phyloP scores from a whole-genome alignment of 2,113 vertebrate genomes.

The Reinhardtius hippoglossoides region DNA sequence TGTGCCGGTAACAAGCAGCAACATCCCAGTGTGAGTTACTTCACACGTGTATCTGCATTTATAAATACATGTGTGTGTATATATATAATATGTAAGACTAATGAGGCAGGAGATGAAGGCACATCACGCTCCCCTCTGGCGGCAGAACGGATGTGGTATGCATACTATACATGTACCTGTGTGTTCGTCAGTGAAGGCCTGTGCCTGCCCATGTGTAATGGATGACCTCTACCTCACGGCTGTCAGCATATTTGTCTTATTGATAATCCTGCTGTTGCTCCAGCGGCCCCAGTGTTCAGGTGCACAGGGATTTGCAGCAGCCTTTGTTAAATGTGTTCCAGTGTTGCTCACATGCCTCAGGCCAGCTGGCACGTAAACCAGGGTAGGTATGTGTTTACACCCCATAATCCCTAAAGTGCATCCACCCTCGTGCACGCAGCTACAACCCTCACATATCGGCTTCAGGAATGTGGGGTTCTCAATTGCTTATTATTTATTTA shows the following conservation, averaged over 20 bases:
- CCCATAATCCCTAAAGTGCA: constrained; percentile 16
- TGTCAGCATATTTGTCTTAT: constrained; percentile 54
- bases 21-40: neutral
- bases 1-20: neutral
- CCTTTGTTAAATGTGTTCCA: constrained; percentile 27
- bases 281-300: constrained; percentile 11
- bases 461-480: constrained; percentile 12
- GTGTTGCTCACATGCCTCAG: constrained; percentile 24
- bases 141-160: constrained; percentile 2
- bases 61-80: constrained; percentile 1
- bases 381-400: constrained; percentile 7
- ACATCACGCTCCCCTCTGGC: neutral
- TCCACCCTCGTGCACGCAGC: neutral
- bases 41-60: neutral
- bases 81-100: constrained; percentile 15
- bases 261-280: constrained; percentile 52
- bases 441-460: constrained; percentile 1
- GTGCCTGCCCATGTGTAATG: constrained; percentile 19
- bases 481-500: constrained; percentile 24
- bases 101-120: constrained; percentile 20
- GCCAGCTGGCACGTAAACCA: constrained; percentile 18
- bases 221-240: constrained; percentile 44
- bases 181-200: neutral
- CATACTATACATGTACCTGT: neutral
- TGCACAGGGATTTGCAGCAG: constrained; percentile 28